Base-by-base conservation (phyloP, 2,113 vertebrate genomes). In the Plectropomus leopardus region DNA sequence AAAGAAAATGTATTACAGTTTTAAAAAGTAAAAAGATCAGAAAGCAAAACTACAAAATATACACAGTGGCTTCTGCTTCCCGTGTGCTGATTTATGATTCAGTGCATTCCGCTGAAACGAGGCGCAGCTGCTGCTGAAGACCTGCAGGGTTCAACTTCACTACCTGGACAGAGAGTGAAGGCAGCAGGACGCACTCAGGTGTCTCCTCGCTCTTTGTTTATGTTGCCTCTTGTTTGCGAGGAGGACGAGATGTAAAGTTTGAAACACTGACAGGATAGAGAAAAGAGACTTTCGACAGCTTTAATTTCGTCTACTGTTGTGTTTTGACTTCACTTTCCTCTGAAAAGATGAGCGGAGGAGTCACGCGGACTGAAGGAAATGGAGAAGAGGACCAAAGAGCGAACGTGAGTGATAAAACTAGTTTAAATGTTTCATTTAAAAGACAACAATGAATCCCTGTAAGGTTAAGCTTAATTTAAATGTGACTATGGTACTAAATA, bases 291-390 rank as follows among this genome's bases (percentile, higher is more conserved):
- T 55, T 59, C 9, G 2, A 65, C 30, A 8, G 7, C 1, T 36
- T 1, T 42, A 16, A 21, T 48, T 45, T 68, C 8, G 13, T 7
- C 2, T 0, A 0, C 45, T 60, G n/a, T n/a, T 68, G 14, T 73
- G n/a, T 76, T 13, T 70, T 48, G 23, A 24, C 4, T 55, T 44
- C 9, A 13, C 44, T 75, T 47, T 26, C 5, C 10, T 23, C 23
- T 1, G 57, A 71, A 72, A 86, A 86, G 86, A 91, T 89, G 87
- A 90, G 69, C 70, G 65, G 45, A 0, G 59, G 32, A 3, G 65
- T 1, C 19, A 19, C 53, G 24, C 58, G 23, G 24, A 44, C 61
- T 3, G 8, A 5, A 57, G 34, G 1, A 5, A 53, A 21, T 3
- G 67, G 44, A 80, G 51, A 61, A 9, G 61, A 76, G 23, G 69